These are phyloP conservation scores for Pipistrellus pygmaeus DNA, from an alignment of 2,797 vertebrate genomes.

Conservation along the genomic window DNA sequence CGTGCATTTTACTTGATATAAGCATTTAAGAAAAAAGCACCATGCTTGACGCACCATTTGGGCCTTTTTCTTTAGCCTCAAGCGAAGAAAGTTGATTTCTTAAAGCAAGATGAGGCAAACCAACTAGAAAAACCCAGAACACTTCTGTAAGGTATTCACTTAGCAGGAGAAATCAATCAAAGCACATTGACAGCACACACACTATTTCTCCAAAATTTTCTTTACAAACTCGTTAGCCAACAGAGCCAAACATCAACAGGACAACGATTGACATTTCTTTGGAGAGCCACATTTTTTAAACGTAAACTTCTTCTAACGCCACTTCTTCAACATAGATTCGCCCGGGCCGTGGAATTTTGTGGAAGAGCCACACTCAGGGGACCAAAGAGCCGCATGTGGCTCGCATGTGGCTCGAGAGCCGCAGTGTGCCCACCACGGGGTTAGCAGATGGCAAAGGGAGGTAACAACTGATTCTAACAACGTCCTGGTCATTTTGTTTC, in stretches of 20 bases:
- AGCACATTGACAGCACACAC: neutral
- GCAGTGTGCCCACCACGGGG: no score
- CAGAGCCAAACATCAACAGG: no score
- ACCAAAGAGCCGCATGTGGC: no score
- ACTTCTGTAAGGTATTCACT: neutral
- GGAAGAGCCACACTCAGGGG: no score
- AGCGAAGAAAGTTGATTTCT: constrained; percentile 16
- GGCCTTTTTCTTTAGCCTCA: neutral
- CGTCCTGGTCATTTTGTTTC: neutral
- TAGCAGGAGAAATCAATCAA: neutral
- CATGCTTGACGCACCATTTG: neutral
- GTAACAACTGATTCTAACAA: neutral
- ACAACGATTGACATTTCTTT: no score
- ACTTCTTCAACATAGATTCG: no score
- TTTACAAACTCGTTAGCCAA: neutral
- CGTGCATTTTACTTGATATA: neutral
- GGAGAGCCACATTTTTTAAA: no score
- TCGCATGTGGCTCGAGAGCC: no score
- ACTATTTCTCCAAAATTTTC: neutral
- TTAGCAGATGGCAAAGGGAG: constrained; percentile 4
- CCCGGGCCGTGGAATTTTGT: no score
- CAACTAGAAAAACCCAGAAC: neutral
- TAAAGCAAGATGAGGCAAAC: neutral
- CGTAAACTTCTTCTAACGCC: no score
- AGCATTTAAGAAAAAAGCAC: neutral